Evolutionary conservation across 2,113 vertebrate genomes (phyloP).

Genomic region (Dromaius novaehollandiae): DNA sequence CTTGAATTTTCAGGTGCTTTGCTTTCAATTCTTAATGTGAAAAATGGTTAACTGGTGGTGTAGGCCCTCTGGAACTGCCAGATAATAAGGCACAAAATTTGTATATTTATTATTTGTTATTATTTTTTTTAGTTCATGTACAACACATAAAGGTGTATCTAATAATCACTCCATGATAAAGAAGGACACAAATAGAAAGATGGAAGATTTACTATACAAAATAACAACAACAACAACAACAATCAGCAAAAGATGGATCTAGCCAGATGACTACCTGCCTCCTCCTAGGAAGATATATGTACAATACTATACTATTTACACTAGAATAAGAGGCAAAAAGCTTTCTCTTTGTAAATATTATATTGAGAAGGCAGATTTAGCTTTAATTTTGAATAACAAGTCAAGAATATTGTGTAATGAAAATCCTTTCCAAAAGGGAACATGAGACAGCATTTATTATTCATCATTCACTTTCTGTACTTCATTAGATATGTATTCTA

Average conservation of each 20-base stretch:
- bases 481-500: slow-evolving; percentile 43
- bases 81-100: not conserved
- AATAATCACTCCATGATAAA: not conserved
- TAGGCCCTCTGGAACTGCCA: not conserved
- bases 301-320: not conserved
- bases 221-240: not conserved
- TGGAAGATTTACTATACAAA: not conserved
- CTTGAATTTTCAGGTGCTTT: not conserved
- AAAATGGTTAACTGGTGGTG: not conserved
- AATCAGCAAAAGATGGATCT: not conserved
- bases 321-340: slow-evolving; percentile 1
- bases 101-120: not conserved
- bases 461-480: slow-evolving; percentile 31
- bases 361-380: slow-evolving; percentile 50
- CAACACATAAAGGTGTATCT: not conserved
- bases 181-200: slow-evolving; percentile 12
- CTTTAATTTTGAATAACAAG: slow-evolving; percentile 71
- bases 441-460: slow-evolving; percentile 53
- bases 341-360: slow-evolving; percentile 63
- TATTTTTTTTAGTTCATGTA: not conserved
- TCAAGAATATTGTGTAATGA: slow-evolving; percentile 41
- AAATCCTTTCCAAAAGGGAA: slow-evolving; percentile 58
- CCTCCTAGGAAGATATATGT: not conserved
- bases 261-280: not conserved
- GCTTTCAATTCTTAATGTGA: not conserved